A percentile compares a stretch with the other conserved stretches of the same genome.
Conservation (phyloP, 2,113 vertebrate species). For the Bungarus multicinctus region DNA sequence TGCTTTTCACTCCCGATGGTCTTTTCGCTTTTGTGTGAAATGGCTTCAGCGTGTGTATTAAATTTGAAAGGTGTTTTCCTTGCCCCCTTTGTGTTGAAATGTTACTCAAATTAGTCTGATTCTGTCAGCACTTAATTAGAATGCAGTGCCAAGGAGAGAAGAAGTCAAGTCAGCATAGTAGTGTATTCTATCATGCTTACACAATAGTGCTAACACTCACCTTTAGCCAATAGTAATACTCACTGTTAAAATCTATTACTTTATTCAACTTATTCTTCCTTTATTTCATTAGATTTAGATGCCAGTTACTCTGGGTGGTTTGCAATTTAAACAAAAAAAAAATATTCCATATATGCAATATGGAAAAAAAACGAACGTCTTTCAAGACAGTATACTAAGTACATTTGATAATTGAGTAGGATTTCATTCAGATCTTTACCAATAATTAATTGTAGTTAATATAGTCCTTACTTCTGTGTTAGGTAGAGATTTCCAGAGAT, state of each 20-base stretch:
- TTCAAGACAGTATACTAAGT: neutral
- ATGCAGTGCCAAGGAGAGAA: neutral
- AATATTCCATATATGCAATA: neutral
- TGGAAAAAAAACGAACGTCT: neutral
- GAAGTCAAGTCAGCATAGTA: neutral
- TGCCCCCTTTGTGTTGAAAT: neutral
- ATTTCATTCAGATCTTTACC: constrained; percentile 29
- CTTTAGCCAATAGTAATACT: neutral
- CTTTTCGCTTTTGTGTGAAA: neutral
- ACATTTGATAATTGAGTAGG: constrained; percentile 9
- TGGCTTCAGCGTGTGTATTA: constrained; percentile 12
- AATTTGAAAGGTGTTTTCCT: neutral
- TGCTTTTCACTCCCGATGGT: constrained; percentile 11
- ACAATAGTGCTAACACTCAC: neutral
- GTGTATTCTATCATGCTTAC: neutral
- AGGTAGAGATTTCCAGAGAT: constrained; percentile 38
- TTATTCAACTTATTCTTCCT: neutral
- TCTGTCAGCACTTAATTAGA: constrained; percentile 8
- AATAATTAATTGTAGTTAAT: constrained; percentile 9
- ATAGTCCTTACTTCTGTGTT: constrained; percentile 25
- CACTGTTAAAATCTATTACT: constrained; percentile 14
- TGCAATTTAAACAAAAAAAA: neutral
- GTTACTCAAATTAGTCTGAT: neutral
- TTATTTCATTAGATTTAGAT: neutral
- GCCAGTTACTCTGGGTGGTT: neutral